Conservation (phyloP, 1,140 invertebrate genomes). For the Megalonaias nervosa region DNA sequence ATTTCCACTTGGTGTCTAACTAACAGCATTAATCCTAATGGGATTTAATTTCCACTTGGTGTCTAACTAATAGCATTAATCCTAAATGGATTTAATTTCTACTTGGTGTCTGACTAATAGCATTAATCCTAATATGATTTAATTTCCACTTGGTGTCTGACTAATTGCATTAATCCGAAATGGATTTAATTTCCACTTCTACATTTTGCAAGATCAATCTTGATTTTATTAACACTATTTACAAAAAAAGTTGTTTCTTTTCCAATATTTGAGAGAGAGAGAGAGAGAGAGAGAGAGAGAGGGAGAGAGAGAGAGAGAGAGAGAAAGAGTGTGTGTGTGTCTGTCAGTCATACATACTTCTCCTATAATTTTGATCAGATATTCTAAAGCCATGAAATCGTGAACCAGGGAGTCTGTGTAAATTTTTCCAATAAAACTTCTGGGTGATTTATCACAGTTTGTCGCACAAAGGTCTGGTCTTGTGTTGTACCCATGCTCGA, state of each 20-base stretch:
- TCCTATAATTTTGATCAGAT: constrained; percentile 75
- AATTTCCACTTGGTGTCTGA: no score
- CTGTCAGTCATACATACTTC: constrained; percentile 65
- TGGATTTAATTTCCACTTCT: no score
- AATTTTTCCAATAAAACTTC: constrained; percentile 73
- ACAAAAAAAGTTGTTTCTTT: background rate
- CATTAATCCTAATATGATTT: no score
- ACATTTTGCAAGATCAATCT: background rate
- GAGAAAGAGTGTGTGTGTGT: no score
- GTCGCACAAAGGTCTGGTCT: constrained; percentile 77
- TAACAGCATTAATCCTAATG: no score
- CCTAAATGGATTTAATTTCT: no score
- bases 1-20: no score
- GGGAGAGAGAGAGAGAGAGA: background rate
- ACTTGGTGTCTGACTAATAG: no score
- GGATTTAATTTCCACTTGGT: no score
- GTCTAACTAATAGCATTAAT: no score
- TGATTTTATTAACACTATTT: background rate
- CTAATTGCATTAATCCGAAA: no score
- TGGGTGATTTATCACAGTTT: constrained; percentile 69
- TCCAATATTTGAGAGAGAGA: background rate
- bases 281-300: background rate
- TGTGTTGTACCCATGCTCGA: constrained; percentile 75
- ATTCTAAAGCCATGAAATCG: constrained; percentile 72
- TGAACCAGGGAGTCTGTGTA: constrained; percentile 78